A percentile compares a stretch with the other conserved stretches of the same genome.
These are phyloP conservation scores for Fringilla coelebs DNA, from an alignment of 2,797 vertebrate genomes.

Conservation along the genomic window DNA sequence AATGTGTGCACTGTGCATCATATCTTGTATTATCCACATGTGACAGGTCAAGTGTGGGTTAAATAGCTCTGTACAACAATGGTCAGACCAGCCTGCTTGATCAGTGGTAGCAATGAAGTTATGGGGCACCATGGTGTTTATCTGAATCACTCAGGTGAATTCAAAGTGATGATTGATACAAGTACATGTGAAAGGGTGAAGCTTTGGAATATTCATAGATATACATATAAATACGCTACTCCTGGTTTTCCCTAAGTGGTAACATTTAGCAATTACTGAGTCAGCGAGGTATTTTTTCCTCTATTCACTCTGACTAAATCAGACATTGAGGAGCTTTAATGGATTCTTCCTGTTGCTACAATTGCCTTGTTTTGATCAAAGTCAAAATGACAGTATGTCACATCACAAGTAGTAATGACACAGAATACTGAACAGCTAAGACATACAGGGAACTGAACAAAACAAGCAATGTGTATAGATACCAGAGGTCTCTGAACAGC, in stretches of 20 bases:
- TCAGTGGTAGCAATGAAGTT: neutral
- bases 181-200: neutral
- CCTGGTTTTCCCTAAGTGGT: neutral
- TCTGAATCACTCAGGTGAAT: neutral
- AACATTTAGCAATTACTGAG: neutral
- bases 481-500: neutral
- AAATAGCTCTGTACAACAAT: neutral
- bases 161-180: neutral
- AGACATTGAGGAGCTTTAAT: neutral
- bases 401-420: neutral
- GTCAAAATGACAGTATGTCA: neutral
- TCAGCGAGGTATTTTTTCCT: neutral
- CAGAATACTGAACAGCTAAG: neutral
- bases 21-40: accelerated
- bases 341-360: neutral
- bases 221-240: neutral
- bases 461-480: neutral
- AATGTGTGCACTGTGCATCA: neutral
- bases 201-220: neutral
- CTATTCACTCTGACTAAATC: neutral
- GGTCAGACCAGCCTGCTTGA: neutral
- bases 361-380: neutral
- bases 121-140: accelerated
- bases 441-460: neutral
- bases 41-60: neutral